These are phyloP conservation scores for Corynorhinus townsendii DNA, from an alignment of 2,113 vertebrate species.

Conservation along the genomic window DNA sequence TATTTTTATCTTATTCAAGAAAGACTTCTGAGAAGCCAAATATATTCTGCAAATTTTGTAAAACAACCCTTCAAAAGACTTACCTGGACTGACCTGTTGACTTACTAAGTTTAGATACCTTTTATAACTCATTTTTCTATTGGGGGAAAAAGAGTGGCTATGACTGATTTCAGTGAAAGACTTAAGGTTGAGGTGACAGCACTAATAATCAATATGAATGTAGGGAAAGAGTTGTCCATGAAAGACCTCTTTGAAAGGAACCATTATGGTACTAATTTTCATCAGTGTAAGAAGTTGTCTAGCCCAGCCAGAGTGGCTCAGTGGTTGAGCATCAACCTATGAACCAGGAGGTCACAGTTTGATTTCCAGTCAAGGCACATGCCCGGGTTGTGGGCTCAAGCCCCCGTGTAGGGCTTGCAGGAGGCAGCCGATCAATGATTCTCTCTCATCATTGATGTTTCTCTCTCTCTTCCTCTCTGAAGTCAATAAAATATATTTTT, in stretches of 20 bases:
- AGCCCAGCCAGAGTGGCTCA: too few relatives aligned
- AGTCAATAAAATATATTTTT: too few relatives aligned
- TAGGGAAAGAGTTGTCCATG: neutral
- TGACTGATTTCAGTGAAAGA: neutral
- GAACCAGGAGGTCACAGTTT: too few relatives aligned
- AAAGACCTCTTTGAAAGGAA: neutral
- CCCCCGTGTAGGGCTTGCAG: too few relatives aligned
- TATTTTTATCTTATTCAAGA: neutral
- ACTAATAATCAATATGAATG: neutral
- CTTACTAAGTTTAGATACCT: neutral
- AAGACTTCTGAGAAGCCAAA: conserved; percentile 17
- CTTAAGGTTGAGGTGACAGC: neutral
- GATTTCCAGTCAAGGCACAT: too few relatives aligned
- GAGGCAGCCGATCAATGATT: too few relatives aligned
- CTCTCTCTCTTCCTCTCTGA: too few relatives aligned
- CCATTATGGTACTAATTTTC: neutral
- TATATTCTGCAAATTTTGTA: neutral
- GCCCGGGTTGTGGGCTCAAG: too few relatives aligned
- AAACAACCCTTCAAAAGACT: neutral
- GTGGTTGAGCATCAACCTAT: too few relatives aligned
- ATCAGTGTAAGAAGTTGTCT: neutral
- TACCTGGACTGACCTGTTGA: neutral
- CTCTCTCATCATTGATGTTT: too few relatives aligned
- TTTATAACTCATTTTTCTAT: neutral
- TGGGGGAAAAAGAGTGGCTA: neutral